A percentile compares a stretch with the other conserved stretches of the same genome.
phyloP scores from a whole-genome alignment of 1,140 invertebrate genomes.

The Tetramorium simillimum region DNA sequence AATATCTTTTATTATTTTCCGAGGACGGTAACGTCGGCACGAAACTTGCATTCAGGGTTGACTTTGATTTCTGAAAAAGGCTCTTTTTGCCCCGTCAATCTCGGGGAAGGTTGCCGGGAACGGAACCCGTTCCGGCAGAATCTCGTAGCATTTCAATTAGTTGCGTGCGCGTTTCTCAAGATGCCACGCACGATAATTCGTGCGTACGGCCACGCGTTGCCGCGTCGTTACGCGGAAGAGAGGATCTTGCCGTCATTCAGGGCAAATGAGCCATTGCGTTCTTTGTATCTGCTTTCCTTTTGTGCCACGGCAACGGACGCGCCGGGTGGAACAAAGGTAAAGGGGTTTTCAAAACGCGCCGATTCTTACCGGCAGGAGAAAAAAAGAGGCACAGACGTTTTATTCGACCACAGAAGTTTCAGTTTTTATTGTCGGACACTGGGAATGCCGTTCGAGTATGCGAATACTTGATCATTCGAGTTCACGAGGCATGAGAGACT shows the following conservation, averaged over 20 bases:
- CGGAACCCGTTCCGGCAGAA: constrained; percentile 44
- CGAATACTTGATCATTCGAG: constrained; percentile 35
- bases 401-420: constrained; percentile 62
- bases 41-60: constrained; percentile 1
- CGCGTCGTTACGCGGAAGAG: constrained; percentile 60
- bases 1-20: constrained; percentile 25
- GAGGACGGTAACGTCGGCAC: neutral
- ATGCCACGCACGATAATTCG: constrained; percentile 53
- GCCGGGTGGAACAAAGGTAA: constrained; percentile 51
- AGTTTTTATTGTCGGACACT: constrained; percentile 54
- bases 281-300: constrained; percentile 69
- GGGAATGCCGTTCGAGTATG: constrained; percentile 15
- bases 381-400: constrained; percentile 41
- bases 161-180: constrained; percentile 43
- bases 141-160: constrained; percentile 63
- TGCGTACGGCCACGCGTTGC: constrained; percentile 47
- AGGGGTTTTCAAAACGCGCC: constrained; percentile 67
- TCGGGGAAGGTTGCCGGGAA: constrained; percentile 1
- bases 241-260: constrained; percentile 66
- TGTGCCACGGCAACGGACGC: constrained; percentile 52
- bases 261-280: constrained; percentile 68
- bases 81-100: constrained; percentile 4
- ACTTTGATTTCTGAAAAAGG: constrained; percentile 11
- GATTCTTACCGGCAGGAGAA: constrained; percentile 56
- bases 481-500: constrained; percentile 38